A percentile compares a stretch with the other conserved stretches of the same genome.
Conservation (phyloP, 2,888 invertebrate genomes). For the Halictus quadricinctus region DNA sequence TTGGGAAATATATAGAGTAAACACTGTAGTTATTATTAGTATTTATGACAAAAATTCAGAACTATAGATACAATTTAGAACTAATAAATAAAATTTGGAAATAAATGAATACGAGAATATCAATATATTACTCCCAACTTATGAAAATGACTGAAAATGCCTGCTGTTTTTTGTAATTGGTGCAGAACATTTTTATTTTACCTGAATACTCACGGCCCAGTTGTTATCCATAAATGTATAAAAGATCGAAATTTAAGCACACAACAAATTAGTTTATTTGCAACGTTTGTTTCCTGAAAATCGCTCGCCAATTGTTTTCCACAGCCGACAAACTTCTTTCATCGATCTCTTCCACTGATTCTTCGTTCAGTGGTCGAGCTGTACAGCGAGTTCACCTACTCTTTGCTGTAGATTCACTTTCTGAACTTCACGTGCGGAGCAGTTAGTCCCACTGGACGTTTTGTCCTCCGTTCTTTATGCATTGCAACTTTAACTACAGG, state of each 20-base stretch:
- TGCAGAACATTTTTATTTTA: too few relatives aligned
- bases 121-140: too few relatives aligned
- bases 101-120: too few relatives aligned
- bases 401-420: neutral
- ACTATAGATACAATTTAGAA: too few relatives aligned
- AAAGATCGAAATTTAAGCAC: neutral
- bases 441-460: neutral
- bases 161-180: too few relatives aligned
- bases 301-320: neutral
- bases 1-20: too few relatives aligned
- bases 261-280: neutral
- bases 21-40: too few relatives aligned
- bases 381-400: neutral
- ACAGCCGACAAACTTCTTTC: neutral
- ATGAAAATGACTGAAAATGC: too few relatives aligned
- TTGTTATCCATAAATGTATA: too few relatives aligned
- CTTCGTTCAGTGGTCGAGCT: neutral
- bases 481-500: slow-evolving; percentile 3
- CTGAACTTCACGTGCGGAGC: neutral
- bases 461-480: slow-evolving; percentile 3
- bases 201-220: too few relatives aligned
- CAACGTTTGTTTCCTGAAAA: neutral
- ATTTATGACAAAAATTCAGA: too few relatives aligned
- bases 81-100: too few relatives aligned
- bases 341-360: slow-evolving; percentile 1